Percentiles rank a stretch among this genome's conserved stretches.
Evolutionary conservation across 2,888 invertebrate species (phyloP).

Genomic region (Allophyes oxyacanthae): DNA sequence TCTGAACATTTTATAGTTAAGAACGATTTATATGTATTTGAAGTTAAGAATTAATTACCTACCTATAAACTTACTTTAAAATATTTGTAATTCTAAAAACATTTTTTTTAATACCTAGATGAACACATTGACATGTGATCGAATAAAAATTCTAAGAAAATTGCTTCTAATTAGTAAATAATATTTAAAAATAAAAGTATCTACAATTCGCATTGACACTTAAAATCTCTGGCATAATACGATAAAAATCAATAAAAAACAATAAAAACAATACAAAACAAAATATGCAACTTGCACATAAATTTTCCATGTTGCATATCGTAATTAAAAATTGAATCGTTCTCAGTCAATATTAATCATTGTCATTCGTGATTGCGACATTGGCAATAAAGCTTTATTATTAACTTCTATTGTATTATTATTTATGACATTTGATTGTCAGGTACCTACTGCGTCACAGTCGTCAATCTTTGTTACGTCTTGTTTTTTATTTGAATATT

Average conservation of each 20-base stretch:
- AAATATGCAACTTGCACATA: conserved; percentile 20
- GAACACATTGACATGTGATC: too few relatives aligned
- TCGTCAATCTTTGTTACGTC: conserved; percentile 20
- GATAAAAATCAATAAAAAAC: background rate
- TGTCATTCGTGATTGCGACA: conserved; percentile 43
- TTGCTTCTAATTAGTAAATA: too few relatives aligned
- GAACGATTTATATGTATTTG: too few relatives aligned
- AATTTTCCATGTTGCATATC: conserved; percentile 25
- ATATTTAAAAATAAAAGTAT: too few relatives aligned
- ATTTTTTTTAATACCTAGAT: too few relatives aligned
- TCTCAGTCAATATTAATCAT: conserved; percentile 39
- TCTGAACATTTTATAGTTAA: too few relatives aligned
- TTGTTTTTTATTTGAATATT: conserved; percentile 24
- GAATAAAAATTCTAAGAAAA: too few relatives aligned
- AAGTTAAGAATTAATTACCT: too few relatives aligned
- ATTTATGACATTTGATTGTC: conserved; percentile 46
- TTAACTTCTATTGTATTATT: conserved; percentile 45
- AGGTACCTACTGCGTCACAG: conserved; percentile 15
- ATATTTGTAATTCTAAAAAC: too few relatives aligned
- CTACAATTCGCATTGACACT: too few relatives aligned
- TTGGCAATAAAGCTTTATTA: conserved; percentile 33
- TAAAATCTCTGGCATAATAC: too few relatives aligned
- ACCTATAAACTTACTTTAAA: too few relatives aligned
- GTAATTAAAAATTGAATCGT: conserved; percentile 35
- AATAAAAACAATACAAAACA: conserved; percentile 11